These are phyloP conservation scores for Hestina assimilis DNA, from an alignment of 1,140 invertebrate genomes.

Conservation along the genomic window DNA sequence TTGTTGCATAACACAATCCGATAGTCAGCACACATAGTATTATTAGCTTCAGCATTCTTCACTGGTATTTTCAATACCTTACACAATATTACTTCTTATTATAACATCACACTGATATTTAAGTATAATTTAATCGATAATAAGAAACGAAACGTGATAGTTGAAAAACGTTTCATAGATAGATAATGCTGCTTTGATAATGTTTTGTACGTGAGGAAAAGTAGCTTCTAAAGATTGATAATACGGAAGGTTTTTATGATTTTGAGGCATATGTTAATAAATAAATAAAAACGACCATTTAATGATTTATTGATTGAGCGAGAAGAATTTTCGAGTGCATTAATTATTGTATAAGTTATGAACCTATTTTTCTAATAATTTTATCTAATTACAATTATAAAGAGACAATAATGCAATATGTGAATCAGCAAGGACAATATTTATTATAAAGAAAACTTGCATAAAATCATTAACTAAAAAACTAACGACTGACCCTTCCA, in stretches of 20 bases:
- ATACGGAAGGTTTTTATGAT: not conserved
- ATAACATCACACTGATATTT: constrained; percentile 32
- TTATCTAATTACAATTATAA: too few relatives aligned
- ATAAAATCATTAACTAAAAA: too few relatives aligned
- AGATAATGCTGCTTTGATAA: constrained; percentile 22
- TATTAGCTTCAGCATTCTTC: constrained; percentile 37
- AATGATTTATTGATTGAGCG: too few relatives aligned
- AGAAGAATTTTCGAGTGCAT: too few relatives aligned
- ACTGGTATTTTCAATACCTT: constrained; percentile 8
- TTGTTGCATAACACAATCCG: constrained; percentile 38
- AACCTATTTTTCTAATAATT: too few relatives aligned
- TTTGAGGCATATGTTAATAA: not conserved
- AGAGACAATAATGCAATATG: too few relatives aligned
- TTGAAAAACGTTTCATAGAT: not conserved
- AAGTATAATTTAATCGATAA: constrained; percentile 25
- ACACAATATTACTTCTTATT: constrained; percentile 6
- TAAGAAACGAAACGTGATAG: not conserved
- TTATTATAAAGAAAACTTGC: too few relatives aligned
- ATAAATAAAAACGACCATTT: not conserved
- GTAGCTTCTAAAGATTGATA: too few relatives aligned
- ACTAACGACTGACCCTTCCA: too few relatives aligned
- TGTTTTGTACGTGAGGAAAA: not conserved
- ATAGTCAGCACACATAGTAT: constrained; percentile 33
- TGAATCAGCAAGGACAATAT: too few relatives aligned
- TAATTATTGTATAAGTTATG: too few relatives aligned